phyloP scores from a whole-genome alignment of 2,797 vertebrate genomes.

The Lepus oiostolus region DNA sequence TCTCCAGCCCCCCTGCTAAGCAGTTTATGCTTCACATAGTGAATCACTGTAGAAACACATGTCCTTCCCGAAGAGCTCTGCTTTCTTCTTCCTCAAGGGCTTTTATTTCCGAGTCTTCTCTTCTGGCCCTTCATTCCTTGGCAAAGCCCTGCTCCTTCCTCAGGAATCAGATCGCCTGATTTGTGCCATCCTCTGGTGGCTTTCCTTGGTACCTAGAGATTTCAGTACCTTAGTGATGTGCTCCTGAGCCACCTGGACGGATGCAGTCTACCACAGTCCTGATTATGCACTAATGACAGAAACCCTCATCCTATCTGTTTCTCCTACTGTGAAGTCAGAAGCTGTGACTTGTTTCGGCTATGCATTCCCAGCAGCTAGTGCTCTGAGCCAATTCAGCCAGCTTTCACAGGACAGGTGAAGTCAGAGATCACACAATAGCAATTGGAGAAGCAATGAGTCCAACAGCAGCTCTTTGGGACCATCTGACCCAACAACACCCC shows the following conservation, averaged over 20 bases:
- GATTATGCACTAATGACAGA: not conserved
- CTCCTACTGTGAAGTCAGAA: not conserved
- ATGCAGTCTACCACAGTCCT: not conserved
- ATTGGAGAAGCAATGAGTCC: not conserved
- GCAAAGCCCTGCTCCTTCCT: not conserved
- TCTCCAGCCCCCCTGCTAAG: not conserved
- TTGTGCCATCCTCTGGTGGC: not conserved
- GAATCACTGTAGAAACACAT: not conserved
- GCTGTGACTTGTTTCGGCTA: slow-evolving; percentile 11
- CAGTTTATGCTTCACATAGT: not conserved
- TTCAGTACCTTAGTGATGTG: not conserved
- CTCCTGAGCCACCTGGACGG: not conserved
- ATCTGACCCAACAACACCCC: not conserved
- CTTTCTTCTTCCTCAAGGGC: slow-evolving; percentile 1
- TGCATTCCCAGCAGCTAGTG: not conserved
- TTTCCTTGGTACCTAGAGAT: not conserved
- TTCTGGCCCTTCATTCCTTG: not conserved
- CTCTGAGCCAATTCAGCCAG: slow-evolving; percentile 21
- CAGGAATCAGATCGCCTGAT: not conserved
- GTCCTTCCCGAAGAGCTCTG: not conserved
- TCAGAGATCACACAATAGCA: not conserved
- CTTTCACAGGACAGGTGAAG: slow-evolving; percentile 2
- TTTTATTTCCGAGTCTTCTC: not conserved
- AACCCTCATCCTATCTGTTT: not conserved
- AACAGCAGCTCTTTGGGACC: not conserved